Evolutionary conservation across 92 coral and sea anemone species (phyloP), one percentile per base, ranked within the genome.

Genomic region (Epizoanthus stellaris): DNA sequence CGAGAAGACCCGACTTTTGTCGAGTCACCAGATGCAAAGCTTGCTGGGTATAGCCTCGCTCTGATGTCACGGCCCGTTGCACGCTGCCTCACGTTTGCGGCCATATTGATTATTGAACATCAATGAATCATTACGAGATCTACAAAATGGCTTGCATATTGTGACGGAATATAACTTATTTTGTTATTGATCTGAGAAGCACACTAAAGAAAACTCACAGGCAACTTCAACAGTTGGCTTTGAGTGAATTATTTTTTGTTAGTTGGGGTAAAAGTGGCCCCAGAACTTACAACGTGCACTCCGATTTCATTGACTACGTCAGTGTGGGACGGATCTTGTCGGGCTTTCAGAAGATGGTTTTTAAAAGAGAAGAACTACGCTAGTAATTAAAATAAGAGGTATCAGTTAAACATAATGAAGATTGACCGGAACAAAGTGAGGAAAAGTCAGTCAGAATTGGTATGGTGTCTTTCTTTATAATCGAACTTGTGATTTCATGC

Each of bases 381-480:
- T 61, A 62, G 25, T 14, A 79, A 20, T 40, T 63, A 47, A 54
- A 62, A 61, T 19, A 43, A 60, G 65, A 61, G 25, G 15, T 12
- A 76, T 57, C 66, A 66, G 74, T 69, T 72, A 19, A 38, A n/a
- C 42, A 91, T 84, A 80, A 96, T 96, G 99, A 96, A 96, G 89
- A 93, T 96, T 90, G 99, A 96, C 88, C 85, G 98, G 72, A 94
- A 94, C 91, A 96, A 96, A 92, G 87, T 96, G 77, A 90, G 99
- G 73, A 96, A 96, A 84, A 92, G 92, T 60, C 99, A 96, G 84
- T 94, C 99, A 23, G 98, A 96, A 80, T 92, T 95, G 96, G 99
- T 96, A 89, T 85, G 95, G 73, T 45, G 49, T 9, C 36, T 63
- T 9, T 10, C 16, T 12, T 52, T 69, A 61, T 45, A 49, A 19